Conservation (phyloP, 2,888 invertebrate genomes). For the Galerucella calmariensis region DNA sequence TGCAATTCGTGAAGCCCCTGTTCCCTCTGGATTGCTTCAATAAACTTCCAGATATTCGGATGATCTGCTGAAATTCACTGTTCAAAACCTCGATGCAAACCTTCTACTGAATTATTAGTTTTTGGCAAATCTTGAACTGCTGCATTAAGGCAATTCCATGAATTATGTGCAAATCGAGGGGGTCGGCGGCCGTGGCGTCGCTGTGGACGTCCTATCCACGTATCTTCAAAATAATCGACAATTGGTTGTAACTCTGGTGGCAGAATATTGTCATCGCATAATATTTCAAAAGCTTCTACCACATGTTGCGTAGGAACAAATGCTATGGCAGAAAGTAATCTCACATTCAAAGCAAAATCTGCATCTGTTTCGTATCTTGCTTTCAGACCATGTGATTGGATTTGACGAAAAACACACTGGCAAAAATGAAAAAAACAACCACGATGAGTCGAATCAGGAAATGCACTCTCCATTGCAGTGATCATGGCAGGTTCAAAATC, state of each 20-base stretch:
- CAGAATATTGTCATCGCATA: constrained; percentile 9
- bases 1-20: not conserved
- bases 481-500: no score
- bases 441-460: constrained; percentile 6
- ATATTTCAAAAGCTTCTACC: constrained; percentile 10
- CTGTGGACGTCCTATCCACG: constrained; percentile 36
- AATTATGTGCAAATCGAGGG: constrained; percentile 7
- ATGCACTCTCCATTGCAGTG: not conserved
- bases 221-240: constrained; percentile 9
- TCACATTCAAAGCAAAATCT: constrained; percentile 32
- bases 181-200: constrained; percentile 28
- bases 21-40: not conserved
- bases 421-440: constrained; percentile 33
- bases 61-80: not conserved
- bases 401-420: constrained; percentile 31
- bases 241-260: constrained; percentile 4
- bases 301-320: constrained; percentile 23
- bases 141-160: constrained; percentile 22
- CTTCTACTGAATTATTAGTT: constrained; percentile 13
- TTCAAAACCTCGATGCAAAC: constrained; percentile 17
- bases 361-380: constrained; percentile 34
- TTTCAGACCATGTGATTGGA: constrained; percentile 25
- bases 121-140: not conserved
- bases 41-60: constrained; percentile 11
- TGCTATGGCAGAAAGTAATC: constrained; percentile 18